phyloP scores from a whole-genome alignment of 1,140 invertebrate species.

The Pseudomyrmex flavicornis region DNA sequence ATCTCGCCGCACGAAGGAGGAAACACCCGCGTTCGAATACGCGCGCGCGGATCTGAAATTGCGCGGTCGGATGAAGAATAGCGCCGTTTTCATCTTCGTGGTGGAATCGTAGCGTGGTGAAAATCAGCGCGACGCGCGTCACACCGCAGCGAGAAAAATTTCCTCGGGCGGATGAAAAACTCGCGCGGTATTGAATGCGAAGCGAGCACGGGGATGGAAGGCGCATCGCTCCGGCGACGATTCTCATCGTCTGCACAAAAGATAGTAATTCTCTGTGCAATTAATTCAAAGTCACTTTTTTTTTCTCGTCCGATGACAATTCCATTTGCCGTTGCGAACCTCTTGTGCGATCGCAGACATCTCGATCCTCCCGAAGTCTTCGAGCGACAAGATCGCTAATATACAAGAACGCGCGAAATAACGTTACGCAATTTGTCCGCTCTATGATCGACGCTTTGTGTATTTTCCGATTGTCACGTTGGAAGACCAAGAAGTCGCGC shows the following conservation, averaged over 20 bases:
- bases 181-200: constrained; percentile 40
- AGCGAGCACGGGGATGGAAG: neutral
- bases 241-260: neutral
- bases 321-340: neutral
- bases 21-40: neutral
- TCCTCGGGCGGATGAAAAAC: constrained; percentile 48
- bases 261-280: neutral
- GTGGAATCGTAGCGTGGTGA: neutral
- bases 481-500: neutral
- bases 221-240: too few relatives aligned
- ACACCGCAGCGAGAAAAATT: constrained; percentile 49
- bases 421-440: constrained; percentile 1
- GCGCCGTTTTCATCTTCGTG: constrained; percentile 49
- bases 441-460: neutral
- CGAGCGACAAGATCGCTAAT: too few relatives aligned
- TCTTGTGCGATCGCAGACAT: too few relatives aligned
- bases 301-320: neutral
- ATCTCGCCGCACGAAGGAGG: neutral
- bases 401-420: neutral
- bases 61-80: constrained; percentile 49
- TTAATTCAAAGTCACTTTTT: neutral
- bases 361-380: too few relatives aligned
- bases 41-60: constrained; percentile 33
- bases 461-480: neutral
- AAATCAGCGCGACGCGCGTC: constrained; percentile 38